These are phyloP conservation scores for Caradrina kadenii DNA, from an alignment of 2,888 invertebrate genomes.

Conservation along the genomic window DNA sequence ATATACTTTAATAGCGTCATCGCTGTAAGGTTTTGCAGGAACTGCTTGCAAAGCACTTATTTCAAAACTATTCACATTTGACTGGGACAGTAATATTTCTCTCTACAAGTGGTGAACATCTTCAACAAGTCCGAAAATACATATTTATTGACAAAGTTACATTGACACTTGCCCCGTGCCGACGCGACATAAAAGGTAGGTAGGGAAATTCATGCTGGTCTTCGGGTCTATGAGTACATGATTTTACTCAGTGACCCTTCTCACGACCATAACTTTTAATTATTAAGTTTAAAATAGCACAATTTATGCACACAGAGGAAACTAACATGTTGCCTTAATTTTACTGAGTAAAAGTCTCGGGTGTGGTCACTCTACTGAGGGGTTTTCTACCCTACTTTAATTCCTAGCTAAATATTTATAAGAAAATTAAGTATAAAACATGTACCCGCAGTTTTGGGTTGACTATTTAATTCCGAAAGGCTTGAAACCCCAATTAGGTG, in stretches of 20 bases:
- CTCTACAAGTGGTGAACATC: no score
- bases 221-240: no score
- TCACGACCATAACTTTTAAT: neutral
- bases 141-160: no score
- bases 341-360: constrained; percentile 10
- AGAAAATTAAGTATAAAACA: constrained; percentile 28
- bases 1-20: no score
- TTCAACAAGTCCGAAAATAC: no score
- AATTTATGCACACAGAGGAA: neutral
- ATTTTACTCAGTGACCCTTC: neutral
- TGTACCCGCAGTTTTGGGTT: constrained; percentile 21
- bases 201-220: no score
- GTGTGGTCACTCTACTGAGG: neutral
- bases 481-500: constrained; percentile 28
- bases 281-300: neutral
- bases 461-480: constrained; percentile 18
- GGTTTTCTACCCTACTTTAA: constrained; percentile 27
- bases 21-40: no score
- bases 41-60: no score
- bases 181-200: no score
- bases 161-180: no score
- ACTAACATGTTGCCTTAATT: constrained; percentile 18
- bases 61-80: no score
- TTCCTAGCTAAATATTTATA: constrained; percentile 40
- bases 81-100: no score